Percentiles rank a stretch among this genome's conserved stretches.
phyloP scores from a whole-genome alignment of 2,888 invertebrate genomes.

The Hirudinaria manillensis region DNA sequence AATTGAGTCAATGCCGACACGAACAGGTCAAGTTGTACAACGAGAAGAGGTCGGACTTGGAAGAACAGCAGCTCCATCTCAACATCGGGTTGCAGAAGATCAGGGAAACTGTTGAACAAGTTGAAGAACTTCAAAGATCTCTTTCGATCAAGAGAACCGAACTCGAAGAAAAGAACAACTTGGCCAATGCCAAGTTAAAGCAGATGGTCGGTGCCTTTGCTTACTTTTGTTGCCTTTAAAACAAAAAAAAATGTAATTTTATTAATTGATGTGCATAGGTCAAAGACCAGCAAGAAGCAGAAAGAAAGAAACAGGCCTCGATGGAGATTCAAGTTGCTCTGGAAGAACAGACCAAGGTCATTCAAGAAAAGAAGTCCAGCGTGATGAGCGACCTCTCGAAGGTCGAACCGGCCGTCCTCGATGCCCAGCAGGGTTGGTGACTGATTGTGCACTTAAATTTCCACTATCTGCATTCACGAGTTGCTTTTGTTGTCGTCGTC shows the following conservation, averaged over 20 bases:
- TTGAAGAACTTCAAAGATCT: constrained; percentile 98
- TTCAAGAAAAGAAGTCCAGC: constrained; percentile 83
- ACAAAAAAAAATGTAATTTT: neutral
- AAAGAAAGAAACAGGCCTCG: constrained; percentile 94
- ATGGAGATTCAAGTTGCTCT: constrained; percentile 88
- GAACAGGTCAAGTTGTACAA: constrained; percentile 75
- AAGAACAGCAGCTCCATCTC: constrained; percentile 95
- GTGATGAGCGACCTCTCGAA: constrained; percentile 93
- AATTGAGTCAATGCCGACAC: neutral
- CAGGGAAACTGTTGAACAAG: constrained; percentile 96
- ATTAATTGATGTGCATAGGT: constrained; percentile 43
- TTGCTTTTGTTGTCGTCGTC: neutral
- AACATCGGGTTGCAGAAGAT: constrained; percentile 98
- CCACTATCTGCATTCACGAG: too few species aligned
- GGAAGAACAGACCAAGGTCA: constrained; percentile 75
- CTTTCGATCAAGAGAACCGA: constrained; percentile 82
- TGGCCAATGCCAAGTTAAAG: constrained; percentile 95
- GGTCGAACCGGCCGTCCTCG: constrained; percentile 97
- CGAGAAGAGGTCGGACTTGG: constrained; percentile 93
- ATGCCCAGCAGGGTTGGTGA: constrained; percentile 76
- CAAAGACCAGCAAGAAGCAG: constrained; percentile 97
- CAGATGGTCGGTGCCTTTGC: constrained; percentile 73
- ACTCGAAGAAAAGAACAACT: constrained; percentile 89
- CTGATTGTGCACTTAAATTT: neutral
- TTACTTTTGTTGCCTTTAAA: neutral